These are phyloP conservation scores for Gila robusta DNA, from an alignment of 2,797 vertebrate genomes.

Conservation along the genomic window DNA sequence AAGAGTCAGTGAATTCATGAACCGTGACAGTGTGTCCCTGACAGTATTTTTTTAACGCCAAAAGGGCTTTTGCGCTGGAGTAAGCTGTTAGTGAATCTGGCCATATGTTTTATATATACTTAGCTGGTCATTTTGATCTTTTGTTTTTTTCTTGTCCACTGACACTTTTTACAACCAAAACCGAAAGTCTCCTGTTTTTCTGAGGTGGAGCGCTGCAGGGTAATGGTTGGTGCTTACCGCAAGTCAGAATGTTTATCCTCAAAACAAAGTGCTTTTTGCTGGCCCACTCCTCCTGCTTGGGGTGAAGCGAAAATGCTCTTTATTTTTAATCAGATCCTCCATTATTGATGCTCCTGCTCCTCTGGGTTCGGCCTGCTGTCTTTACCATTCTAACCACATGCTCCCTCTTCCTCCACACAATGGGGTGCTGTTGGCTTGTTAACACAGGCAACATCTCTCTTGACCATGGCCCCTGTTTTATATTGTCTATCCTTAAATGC, in stretches of 20 bases:
- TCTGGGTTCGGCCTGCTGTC: slow-evolving; percentile 47
- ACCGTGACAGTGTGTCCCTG: too few relatives aligned
- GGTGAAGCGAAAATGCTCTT: slow-evolving; percentile 48
- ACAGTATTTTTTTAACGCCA: not conserved
- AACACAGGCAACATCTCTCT: slow-evolving; percentile 14
- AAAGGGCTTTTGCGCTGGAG: not conserved
- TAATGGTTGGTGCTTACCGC: slow-evolving; percentile 15
- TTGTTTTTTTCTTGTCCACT: not conserved
- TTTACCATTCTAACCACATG: slow-evolving; percentile 57
- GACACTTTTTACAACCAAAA: slow-evolving; percentile 9
- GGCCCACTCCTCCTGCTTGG: slow-evolving; percentile 39
- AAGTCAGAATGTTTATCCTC: slow-evolving; percentile 37
- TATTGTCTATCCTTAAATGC: slow-evolving; percentile 12
- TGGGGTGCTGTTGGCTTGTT: slow-evolving; percentile 9
- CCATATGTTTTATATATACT: not conserved
- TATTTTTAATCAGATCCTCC: slow-evolving; percentile 56
- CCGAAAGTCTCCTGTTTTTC: not conserved
- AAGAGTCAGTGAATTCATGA: too few relatives aligned
- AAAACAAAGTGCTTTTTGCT: slow-evolving; percentile 29
- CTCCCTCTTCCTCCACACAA: slow-evolving; percentile 30
- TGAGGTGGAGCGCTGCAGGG: not conserved
- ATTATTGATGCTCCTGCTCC: slow-evolving; percentile 58
- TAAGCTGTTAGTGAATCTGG: not conserved
- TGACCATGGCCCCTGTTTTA: slow-evolving; percentile 12
- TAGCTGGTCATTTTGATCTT: not conserved